phyloP scores from a whole-genome alignment of 2,797 vertebrate genomes.

The Echeneis naucrates region DNA sequence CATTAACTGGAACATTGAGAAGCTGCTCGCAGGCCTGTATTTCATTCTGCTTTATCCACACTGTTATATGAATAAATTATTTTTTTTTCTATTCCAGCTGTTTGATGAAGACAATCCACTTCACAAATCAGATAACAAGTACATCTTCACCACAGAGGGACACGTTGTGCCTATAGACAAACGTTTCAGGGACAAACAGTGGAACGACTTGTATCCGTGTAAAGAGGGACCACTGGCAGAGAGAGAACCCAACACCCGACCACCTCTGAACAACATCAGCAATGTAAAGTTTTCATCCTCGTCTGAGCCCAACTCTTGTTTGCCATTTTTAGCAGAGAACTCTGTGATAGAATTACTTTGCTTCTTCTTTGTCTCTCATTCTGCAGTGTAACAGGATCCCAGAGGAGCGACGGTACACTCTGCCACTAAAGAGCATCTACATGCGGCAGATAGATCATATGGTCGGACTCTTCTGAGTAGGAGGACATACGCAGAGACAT shows the following conservation, averaged over 20 bases:
- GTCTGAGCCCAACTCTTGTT: neutral
- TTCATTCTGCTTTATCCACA: neutral
- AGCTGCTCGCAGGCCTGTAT: neutral
- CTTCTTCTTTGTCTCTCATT: constrained; percentile 5
- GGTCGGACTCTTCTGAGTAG: constrained; percentile 93
- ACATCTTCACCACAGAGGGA: constrained; percentile 98
- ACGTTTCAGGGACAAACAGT: constrained; percentile 90
- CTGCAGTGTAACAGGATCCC: constrained; percentile 93
- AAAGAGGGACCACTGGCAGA: constrained; percentile 67
- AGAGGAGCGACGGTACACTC: constrained; percentile 90
- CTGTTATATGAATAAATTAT: neutral
- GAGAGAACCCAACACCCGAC: constrained; percentile 52
- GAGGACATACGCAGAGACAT: constrained; percentile 14
- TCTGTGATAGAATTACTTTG: neutral
- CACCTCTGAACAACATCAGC: constrained; percentile 86
- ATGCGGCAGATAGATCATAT: constrained; percentile 99
- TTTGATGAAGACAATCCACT: constrained; percentile 98
- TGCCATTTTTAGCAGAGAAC: neutral
- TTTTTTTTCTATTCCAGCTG: constrained; percentile 79
- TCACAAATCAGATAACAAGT: constrained; percentile 93
- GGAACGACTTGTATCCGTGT: constrained; percentile 87
- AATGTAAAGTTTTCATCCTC: constrained; percentile 73
- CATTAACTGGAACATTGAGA: constrained; percentile 6
- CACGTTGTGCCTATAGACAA: constrained; percentile 93
- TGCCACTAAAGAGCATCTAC: constrained; percentile 96